Evolutionary conservation across 2,113 vertebrate genomes (phyloP).

Genomic region (Hippocampus zosterae): DNA sequence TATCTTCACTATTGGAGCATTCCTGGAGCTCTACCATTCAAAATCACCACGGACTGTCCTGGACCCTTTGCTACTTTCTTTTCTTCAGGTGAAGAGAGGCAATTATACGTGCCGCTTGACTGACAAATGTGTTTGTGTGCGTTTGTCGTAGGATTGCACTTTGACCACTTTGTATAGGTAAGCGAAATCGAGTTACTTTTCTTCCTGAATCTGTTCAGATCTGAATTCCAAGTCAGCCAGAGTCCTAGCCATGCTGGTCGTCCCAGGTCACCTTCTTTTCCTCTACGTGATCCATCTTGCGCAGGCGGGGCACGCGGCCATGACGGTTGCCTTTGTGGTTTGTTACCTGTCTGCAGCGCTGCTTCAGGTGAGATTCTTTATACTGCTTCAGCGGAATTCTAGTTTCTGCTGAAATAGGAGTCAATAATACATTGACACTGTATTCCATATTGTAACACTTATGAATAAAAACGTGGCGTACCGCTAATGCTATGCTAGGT

Average conservation of each 20-base stretch:
- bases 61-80: slow-evolving; percentile 85
- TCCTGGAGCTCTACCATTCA: slow-evolving; percentile 86
- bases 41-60: slow-evolving; percentile 87
- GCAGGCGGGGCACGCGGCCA: slow-evolving; percentile 72
- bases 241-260: slow-evolving; percentile 80
- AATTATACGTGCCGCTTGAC: background rate
- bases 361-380: slow-evolving; percentile 76
- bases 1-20: slow-evolving; percentile 88
- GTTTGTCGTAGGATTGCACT: too few species aligned
- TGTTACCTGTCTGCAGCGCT: slow-evolving; percentile 82
- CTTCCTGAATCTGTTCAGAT: slow-evolving; percentile 61
- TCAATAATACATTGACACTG: background rate
- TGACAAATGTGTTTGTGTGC: background rate
- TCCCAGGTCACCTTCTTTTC: slow-evolving; percentile 88
- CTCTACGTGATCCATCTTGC: slow-evolving; percentile 80
- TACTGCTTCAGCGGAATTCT: background rate
- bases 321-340: slow-evolving; percentile 74
- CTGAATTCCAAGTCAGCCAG: slow-evolving; percentile 84
- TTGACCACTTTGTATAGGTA: too few species aligned
- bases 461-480: too few species aligned
- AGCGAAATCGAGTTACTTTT: background rate
- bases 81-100: slow-evolving; percentile 75
- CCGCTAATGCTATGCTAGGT: too few species aligned
- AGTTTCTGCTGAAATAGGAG: background rate
- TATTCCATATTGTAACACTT: background rate